Conservation (phyloP, 2,113 vertebrate genomes). For the Naja naja region DNA sequence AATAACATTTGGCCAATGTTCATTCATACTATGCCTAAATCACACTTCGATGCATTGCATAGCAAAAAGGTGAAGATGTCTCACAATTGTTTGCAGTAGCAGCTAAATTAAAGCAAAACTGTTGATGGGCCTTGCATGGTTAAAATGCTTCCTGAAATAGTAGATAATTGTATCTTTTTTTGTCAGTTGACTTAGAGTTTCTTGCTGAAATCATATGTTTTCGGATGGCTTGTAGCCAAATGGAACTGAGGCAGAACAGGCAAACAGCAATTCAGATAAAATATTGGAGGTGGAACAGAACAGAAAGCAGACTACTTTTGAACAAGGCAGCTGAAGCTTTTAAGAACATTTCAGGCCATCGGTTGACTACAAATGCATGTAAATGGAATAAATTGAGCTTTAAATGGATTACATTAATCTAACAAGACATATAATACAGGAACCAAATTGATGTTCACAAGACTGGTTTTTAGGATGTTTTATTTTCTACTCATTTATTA, state of each 20-base stretch:
- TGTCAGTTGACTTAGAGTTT: neutral
- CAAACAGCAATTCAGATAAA: slow-evolving; percentile 27
- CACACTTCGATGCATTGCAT: neutral
- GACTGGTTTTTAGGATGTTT: neutral
- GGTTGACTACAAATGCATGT: neutral
- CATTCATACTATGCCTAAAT: neutral
- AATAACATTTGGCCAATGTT: neutral
- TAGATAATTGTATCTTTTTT: neutral
- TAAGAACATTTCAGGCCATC: neutral
- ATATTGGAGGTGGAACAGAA: neutral
- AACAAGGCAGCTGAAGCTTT: neutral
- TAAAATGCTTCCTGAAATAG: neutral
- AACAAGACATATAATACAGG: neutral
- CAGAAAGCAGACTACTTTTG: neutral
- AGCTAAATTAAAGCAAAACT: neutral
- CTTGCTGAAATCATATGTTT: slow-evolving; percentile 4
- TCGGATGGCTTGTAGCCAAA: slow-evolving; percentile 1
- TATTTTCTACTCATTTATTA: neutral
- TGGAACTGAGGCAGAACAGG: neutral
- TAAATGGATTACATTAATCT: neutral
- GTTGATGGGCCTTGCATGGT: neutral
- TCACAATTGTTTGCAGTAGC: neutral
- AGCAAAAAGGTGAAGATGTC: neutral
- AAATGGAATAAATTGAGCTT: neutral
- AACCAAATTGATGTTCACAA: neutral